Evolutionary conservation across 2,888 invertebrate species (phyloP).

Genomic region (Cactoblastis cactorum): DNA sequence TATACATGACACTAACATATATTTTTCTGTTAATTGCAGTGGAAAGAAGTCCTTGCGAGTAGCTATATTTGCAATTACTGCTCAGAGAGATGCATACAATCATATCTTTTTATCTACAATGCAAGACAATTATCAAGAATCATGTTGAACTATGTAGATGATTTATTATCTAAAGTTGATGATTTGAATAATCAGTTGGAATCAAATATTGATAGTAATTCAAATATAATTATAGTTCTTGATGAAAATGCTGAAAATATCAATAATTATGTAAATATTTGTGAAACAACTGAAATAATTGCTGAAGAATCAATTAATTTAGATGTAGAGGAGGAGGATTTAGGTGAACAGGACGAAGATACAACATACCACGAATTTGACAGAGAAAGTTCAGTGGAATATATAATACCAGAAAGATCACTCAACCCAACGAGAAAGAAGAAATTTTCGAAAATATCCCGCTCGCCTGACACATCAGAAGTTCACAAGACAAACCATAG

Average conservation of each 20-base stretch:
- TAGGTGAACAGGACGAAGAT: no score
- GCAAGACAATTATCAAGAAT: conserved; percentile 39
- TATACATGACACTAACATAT: neutral
- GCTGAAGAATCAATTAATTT: conserved; percentile 20
- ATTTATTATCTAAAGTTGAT: conserved; percentile 41
- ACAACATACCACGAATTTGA: no score
- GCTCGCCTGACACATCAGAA: conserved; percentile 34
- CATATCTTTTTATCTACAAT: conserved; percentile 45
- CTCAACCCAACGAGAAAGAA: no score
- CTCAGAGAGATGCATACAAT: conserved; percentile 41
- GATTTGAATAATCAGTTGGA: conserved; percentile 36
- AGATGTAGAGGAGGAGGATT: conserved; percentile 4
- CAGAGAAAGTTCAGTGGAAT: no score
- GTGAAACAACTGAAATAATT: conserved; percentile 22
- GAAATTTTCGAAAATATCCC: conserved; percentile 30
- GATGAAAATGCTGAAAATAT: conserved; percentile 36
- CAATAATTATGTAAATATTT: conserved; percentile 30
- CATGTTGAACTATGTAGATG: conserved; percentile 36
- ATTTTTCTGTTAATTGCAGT: conserved; percentile 28
- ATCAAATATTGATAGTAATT: conserved; percentile 24
- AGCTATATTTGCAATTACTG: conserved; percentile 38
- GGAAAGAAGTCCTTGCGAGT: conserved; percentile 35
- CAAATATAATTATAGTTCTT: conserved; percentile 47
- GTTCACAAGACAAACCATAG: conserved; percentile 40
- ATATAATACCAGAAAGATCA: no score